A percentile compares a stretch with the other conserved stretches of the same genome.
phyloP scores from a whole-genome alignment of 2,797 vertebrate species.

The Dermochelys coriacea region DNA sequence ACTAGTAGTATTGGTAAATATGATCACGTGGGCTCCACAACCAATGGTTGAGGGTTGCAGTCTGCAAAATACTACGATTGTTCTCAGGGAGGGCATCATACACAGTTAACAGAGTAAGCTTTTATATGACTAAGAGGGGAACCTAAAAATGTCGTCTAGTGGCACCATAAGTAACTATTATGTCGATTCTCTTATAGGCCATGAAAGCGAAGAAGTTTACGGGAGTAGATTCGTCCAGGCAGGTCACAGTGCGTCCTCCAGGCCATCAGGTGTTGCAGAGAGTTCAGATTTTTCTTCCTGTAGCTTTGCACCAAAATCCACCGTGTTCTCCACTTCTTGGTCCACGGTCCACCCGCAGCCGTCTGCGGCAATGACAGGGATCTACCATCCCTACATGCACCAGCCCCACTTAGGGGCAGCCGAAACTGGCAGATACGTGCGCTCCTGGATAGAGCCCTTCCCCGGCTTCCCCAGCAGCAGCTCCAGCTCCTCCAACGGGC shows the following conservation, averaged over 20 bases:
- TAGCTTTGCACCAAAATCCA: constrained; percentile 95
- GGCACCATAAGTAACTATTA: constrained; percentile 97
- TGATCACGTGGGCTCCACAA: constrained; percentile 98
- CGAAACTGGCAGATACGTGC: constrained; percentile 92
- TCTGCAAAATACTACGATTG: constrained; percentile 98
- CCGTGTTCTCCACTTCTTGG: constrained; percentile 94
- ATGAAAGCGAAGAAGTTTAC: constrained; percentile 94
- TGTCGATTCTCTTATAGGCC: constrained; percentile 96
- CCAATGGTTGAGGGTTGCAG: constrained; percentile 97
- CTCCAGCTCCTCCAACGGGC: constrained; percentile 85
- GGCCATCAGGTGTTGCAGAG: constrained; percentile 94
- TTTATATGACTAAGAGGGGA: constrained; percentile 93
- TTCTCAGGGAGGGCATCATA: constrained; percentile 94
- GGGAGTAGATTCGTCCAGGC: constrained; percentile 91
- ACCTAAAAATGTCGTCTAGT: constrained; percentile 97
- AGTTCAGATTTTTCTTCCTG: constrained; percentile 94
- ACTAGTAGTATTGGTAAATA: constrained; percentile 99
- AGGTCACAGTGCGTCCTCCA: constrained; percentile 88
- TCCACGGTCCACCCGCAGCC: constrained; percentile 92
- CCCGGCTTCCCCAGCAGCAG: constrained; percentile 83
- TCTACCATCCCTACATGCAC: constrained; percentile 95
- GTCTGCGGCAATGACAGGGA: constrained; percentile 87
- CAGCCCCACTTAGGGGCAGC: constrained; percentile 90
- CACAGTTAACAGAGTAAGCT: constrained; percentile 91
- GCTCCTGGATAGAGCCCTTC: constrained; percentile 96